Evolutionary conservation across 2,113 vertebrate genomes (phyloP).

Genomic region (Cheirogaleus medius): DNA sequence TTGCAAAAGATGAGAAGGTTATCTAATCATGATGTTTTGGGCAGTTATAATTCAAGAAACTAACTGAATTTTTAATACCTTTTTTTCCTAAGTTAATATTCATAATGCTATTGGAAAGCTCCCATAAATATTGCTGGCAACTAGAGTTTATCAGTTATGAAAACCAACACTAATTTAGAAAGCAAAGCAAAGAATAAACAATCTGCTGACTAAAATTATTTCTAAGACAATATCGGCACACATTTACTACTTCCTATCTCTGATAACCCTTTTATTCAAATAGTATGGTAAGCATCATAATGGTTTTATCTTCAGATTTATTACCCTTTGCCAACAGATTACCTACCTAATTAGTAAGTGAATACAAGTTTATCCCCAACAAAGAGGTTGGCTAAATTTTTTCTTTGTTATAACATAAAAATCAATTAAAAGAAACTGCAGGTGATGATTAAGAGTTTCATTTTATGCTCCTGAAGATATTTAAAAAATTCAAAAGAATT

Average conservation of each 20-base stretch:
- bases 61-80: not conserved
- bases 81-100: not conserved
- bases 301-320: not conserved
- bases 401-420: not conserved
- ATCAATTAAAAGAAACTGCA: not conserved
- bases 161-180: not conserved
- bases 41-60: not conserved
- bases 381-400: not conserved
- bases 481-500: not conserved
- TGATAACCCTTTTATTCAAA: not conserved
- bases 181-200: not conserved
- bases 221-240: not conserved
- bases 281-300: not conserved
- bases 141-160: not conserved
- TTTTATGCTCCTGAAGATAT: not conserved
- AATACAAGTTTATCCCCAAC: not conserved
- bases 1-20: not conserved
- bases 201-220: not conserved
- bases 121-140: not conserved
- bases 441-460: not conserved
- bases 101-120: not conserved
- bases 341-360: not conserved
- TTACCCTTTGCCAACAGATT: not conserved
- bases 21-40: not conserved
- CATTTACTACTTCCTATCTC: not conserved